Conservation (phyloP, 2,888 invertebrate genomes). For the Amiota minor region DNA sequence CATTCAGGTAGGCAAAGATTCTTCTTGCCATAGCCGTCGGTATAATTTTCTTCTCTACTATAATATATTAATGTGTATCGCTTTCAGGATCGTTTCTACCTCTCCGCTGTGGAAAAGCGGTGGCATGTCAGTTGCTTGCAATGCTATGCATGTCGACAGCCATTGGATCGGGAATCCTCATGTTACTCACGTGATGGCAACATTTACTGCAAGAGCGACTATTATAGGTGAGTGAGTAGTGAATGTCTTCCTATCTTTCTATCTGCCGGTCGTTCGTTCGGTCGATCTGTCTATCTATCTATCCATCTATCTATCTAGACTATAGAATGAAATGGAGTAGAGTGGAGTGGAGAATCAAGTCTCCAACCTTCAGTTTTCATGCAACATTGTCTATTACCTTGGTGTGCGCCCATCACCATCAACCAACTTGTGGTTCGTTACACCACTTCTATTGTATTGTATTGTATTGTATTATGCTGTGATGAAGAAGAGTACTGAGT, state of each 20-base stretch:
- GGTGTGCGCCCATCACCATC: neutral
- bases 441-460: neutral
- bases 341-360: no score
- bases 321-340: no score
- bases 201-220: slow-evolving; percentile 97
- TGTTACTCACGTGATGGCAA: slow-evolving; percentile 94
- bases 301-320: no score
- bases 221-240: slow-evolving; percentile 85
- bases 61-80: neutral
- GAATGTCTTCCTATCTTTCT: neutral
- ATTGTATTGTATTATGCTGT: no score
- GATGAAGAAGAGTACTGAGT: no score
- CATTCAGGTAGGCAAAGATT: slow-evolving; percentile 76
- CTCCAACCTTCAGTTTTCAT: neutral
- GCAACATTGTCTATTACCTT: slow-evolving; percentile 11
- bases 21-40: neutral
- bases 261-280: neutral
- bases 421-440: neutral
- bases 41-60: neutral
- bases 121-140: slow-evolving; percentile 95
- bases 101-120: slow-evolving; percentile 91
- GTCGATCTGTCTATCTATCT: no score
- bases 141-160: slow-evolving; percentile 91
- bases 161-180: slow-evolving; percentile 91
- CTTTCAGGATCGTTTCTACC: slow-evolving; percentile 86